Conservation (phyloP, 2,797 vertebrate genomes). For the Muscicapa striata region DNA sequence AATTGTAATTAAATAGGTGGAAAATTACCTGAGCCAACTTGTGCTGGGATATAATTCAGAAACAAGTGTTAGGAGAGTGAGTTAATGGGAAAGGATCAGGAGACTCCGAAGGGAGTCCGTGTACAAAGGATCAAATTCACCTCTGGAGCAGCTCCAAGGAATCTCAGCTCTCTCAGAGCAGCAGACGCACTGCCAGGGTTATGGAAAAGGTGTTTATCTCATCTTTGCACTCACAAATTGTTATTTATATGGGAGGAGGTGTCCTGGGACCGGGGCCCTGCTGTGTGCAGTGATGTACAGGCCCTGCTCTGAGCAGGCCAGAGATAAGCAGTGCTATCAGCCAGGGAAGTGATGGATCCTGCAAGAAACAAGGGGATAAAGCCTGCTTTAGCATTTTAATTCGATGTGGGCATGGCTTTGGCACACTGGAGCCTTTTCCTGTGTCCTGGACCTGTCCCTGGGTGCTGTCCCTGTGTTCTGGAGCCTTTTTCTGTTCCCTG, state of each 20-base stretch:
- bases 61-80: rapidly evolving
- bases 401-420: not conserved
- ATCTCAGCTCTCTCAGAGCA: not conserved
- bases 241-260: not conserved
- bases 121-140: not conserved
- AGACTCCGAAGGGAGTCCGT: not conserved
- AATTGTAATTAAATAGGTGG: not conserved
- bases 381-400: not conserved
- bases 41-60: not conserved
- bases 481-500: not conserved
- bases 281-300: not conserved
- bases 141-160: not conserved
- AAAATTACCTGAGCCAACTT: not conserved
- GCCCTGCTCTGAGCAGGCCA: not conserved
- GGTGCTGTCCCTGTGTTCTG: not conserved
- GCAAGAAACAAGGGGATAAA: not conserved
- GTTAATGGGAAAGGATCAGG: not conserved
- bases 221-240: not conserved
- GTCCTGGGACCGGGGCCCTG: not conserved
- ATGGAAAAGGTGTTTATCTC: not conserved
- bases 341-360: not conserved
- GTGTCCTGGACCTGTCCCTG: not conserved
- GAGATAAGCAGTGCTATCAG: not conserved
- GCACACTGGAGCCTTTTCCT: not conserved
- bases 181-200: not conserved